Evolutionary conservation across 2,888 invertebrate genomes (phyloP), one percentile per base, ranked within the genome.

Genomic region (Brachyptera putata): DNA sequence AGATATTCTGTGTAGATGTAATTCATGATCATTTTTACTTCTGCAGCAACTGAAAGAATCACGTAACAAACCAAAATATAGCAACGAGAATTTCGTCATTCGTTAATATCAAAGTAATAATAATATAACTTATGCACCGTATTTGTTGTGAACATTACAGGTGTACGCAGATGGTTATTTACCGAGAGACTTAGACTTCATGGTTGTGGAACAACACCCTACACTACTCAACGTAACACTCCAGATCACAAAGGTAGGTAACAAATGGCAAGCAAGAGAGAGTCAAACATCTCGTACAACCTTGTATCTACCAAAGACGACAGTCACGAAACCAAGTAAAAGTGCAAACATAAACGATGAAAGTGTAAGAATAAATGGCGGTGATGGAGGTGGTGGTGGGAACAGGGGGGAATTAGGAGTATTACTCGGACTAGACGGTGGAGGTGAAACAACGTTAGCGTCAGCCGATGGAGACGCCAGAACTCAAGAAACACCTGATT

Each of bases 191-290:
- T 79, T 91, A 24, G 91, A 92, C 71, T 91, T 94, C 72, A 86
- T 87, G 75, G 90, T 94, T 7, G 85, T 89, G 50, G 91, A 92
- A 66, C 85, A 86, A 68, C 90, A 91, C 74, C 91, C 93, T 2
- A 92, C 93, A 1, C 77, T 89, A 57, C 76, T 93, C 48, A 93
- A 93, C 74, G 84, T 93, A 37, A 93, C 92, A 7, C 76, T 93
- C 66, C 84, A 85, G 70, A 84, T 86, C 56, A 83, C 85, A 36
- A 89, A 89, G 83, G 92, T 92, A 82, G 79, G 79, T 70, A 61
- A 62, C 25, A 58, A 58, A 30, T 60, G 21, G 46, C 21, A 46
- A n/a, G n/a, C n/a, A n/a, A n/a, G n/a, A n/a, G n/a, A n/a, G n/a
- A n/a, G n/a, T n/a, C 21, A 24, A 22, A 46, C 18, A 22, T 13